Conservation (phyloP, 1,140 invertebrate genomes). For the Drosophila saltans region DNA sequence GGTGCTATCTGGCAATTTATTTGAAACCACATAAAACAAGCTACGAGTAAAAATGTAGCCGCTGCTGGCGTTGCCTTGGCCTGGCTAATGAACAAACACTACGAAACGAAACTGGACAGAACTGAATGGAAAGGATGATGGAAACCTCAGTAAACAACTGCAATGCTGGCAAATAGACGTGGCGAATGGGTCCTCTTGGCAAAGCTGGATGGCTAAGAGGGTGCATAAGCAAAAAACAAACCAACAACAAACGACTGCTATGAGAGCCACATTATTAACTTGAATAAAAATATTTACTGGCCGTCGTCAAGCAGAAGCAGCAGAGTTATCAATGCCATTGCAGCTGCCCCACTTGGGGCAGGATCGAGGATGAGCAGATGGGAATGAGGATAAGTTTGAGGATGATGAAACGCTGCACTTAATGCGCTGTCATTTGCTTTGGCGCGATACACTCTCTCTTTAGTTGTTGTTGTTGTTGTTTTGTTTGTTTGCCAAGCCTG, state of each 20-base stretch:
- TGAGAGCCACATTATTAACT: slow-evolving; percentile 77
- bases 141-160: slow-evolving; percentile 78
- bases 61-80: slow-evolving; percentile 44
- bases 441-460: slow-evolving; percentile 34
- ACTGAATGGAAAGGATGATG: slow-evolving; percentile 64
- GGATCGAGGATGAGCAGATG: not conserved
- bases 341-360: slow-evolving; percentile 22
- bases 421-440: slow-evolving; percentile 73
- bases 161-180: slow-evolving; percentile 66
- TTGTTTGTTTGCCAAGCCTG: slow-evolving; percentile 59
- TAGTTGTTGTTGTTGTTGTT: not conserved
- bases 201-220: slow-evolving; percentile 47
- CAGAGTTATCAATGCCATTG: slow-evolving; percentile 59
- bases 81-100: slow-evolving; percentile 75
- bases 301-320: slow-evolving; percentile 64
- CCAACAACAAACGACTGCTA: slow-evolving; percentile 43
- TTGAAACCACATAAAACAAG: slow-evolving; percentile 79
- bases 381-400: slow-evolving; percentile 17
- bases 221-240: slow-evolving; percentile 65
- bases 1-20: slow-evolving; percentile 67
- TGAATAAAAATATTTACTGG: slow-evolving; percentile 81
- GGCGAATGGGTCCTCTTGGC: slow-evolving; percentile 46
- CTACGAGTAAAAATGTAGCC: slow-evolving; percentile 69
- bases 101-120: slow-evolving; percentile 8
- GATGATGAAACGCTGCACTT: slow-evolving; percentile 72